phyloP scores from a whole-genome alignment of 2,113 vertebrate genomes.

The Charadrius vociferus region DNA sequence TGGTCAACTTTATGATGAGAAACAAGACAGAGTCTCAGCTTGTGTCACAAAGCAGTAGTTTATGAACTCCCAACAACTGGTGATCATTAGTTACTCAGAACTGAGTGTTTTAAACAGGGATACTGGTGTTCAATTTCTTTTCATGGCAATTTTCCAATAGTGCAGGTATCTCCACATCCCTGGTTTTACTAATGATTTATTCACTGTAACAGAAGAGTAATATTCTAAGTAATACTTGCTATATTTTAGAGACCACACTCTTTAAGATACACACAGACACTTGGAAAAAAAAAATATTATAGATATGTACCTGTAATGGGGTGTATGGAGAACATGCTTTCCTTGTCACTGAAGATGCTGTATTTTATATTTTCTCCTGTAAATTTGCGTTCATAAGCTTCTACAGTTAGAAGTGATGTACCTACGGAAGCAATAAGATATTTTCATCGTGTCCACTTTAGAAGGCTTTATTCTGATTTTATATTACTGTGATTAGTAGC shows the following conservation, averaged over 20 bases:
- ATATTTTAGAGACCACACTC: not conserved
- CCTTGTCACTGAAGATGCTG: constrained; percentile 83
- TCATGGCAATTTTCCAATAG: not conserved
- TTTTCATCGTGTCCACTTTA: not conserved
- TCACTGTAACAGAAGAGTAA: not conserved
- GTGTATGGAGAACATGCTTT: constrained; percentile 82
- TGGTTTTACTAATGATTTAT: not conserved
- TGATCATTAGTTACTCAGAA: not conserved
- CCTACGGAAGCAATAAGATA: constrained; percentile 69
- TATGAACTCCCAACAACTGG: not conserved
- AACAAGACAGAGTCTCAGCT: not conserved
- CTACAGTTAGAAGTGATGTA: constrained; percentile 82
- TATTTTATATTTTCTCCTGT: constrained; percentile 76
- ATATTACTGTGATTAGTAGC: not conserved
- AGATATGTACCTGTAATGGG: constrained; percentile 80
- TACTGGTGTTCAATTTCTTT: not conserved
- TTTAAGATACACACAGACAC: not conserved
- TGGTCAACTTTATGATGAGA: not conserved
- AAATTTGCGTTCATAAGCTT: constrained; percentile 72
- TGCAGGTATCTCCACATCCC: not conserved
- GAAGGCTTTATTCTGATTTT: not conserved
- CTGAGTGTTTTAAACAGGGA: not conserved
- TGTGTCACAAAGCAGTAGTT: not conserved
- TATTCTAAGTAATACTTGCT: not conserved
- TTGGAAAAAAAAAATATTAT: not conserved